These are phyloP conservation scores for Limonius californicus DNA, from an alignment of 1,140 invertebrate species.

Conservation along the genomic window DNA sequence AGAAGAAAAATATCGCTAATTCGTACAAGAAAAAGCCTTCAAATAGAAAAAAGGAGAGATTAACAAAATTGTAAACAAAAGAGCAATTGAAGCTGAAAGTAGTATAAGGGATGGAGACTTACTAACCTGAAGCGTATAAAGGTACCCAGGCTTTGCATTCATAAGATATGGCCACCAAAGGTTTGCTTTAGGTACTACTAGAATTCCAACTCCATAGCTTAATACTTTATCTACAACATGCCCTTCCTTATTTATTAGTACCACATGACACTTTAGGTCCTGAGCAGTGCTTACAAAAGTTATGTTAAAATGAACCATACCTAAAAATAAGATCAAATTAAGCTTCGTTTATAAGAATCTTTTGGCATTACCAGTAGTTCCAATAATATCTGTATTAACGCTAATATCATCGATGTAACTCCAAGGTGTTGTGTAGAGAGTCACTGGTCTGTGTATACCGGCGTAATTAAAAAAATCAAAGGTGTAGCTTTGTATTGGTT, in stretches of 20 bases:
- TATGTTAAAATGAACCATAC: constrained; percentile 32
- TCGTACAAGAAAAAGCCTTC: too few species aligned
- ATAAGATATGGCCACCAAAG: constrained; percentile 95
- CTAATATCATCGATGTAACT: constrained; percentile 82
- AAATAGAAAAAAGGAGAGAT: too few species aligned
- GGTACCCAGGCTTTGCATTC: constrained; percentile 74
- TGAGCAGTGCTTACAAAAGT: constrained; percentile 40
- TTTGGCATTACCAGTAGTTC: constrained; percentile 48
- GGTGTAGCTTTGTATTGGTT: constrained; percentile 72
- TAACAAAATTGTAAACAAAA: too few species aligned
- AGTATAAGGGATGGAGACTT: too few species aligned
- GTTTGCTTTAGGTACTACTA: constrained; percentile 61
- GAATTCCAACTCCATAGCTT: constrained; percentile 42
- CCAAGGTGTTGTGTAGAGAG: constrained; percentile 82
- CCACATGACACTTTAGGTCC: constrained; percentile 46
- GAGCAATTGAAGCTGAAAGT: too few species aligned
- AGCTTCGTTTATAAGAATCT: too few species aligned
- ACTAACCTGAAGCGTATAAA: constrained; percentile 37
- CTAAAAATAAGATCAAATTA: background rate
- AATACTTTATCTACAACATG: constrained; percentile 51
- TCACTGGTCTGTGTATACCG: constrained; percentile 89
- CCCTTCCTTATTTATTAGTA: constrained; percentile 53
- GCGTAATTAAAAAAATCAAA: constrained; percentile 99
- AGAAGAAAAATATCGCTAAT: too few species aligned
- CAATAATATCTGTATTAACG: constrained; percentile 65